Base-by-base conservation (phyloP, 2,888 invertebrate genomes). In the Adelognathus sp. region DNA sequence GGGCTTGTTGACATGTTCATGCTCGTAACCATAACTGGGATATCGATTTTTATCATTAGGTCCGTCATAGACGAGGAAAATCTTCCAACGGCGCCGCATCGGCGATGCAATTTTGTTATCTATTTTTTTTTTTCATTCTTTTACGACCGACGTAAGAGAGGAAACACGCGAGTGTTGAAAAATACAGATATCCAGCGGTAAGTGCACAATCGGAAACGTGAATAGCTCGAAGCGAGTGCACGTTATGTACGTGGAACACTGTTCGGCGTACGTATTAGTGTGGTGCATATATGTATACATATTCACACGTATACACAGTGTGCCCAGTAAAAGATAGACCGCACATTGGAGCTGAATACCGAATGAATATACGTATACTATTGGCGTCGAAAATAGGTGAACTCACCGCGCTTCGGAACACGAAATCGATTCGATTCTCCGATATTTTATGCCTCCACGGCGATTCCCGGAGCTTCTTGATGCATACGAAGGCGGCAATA, bases 401-500 rank as follows among this genome's bases (percentile, higher is more conserved):
- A 50, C 50, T 21, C 67, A 44, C 52, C 44, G 44, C 56, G 72
- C 3, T 63, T 29, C 50, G 18, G 71, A 64, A 39, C 70, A 56
- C 76, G 72, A 58, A 78, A 70, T 78, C 78, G 69, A 78, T 74
- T 70, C 70, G 39, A 73, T 73, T 56, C 63, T 21, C 31, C 69
- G 69, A 31, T 78, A 78, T 73, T 78, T 78, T 78, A 78, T 73
- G 73, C 63, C 73, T 63, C 73, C 74, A 46, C 50, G 41, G 63
- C 73, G 69, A 78, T 73, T 64, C 58, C 56, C 73, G 69, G 46
- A 50, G 73, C 73, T 73, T n/a, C 78, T 74, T 70, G 63, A 78
- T 78, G 78, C 78, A 78, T 78, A 78, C 78, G 73, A 78, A 78
- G 73, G 50, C 69, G 36, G 78, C 63, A 73, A 78, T 78, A 78